Base-by-base conservation (phyloP, 1,140 invertebrate genomes). In the Drosophila nebulosa region DNA sequence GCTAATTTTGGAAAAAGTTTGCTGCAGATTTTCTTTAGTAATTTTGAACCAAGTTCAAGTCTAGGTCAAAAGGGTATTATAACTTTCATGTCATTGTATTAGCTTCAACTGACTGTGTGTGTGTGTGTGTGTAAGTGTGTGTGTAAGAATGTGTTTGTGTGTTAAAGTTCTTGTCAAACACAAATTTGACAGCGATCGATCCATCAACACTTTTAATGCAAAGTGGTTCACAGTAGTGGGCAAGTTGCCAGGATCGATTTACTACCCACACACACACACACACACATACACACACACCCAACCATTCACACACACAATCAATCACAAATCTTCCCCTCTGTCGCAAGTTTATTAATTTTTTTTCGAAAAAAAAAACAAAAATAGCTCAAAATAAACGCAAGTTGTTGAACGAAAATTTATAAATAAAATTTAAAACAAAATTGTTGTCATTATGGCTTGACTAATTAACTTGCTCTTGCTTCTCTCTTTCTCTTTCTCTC, bases 361-460 rank as follows among this genome's bases (percentile, higher is more conserved):
- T 30, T 30, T n/a, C n/a, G n/a, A n/a, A n/a, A n/a, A 61, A 59
- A 72, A 78, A 71, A 22, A 55, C 35, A 57, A 59, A 46, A 62
- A 53, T 68, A 84, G 79, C 85, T 79, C 74, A 74, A 86, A 85
- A 78, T 80, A 77, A 77, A 73, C 74, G 63, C 72, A 68, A 46
- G 10, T 16, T 46, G 74, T 85, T 86, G 78, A 86, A 78, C 80
- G 73, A 85, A 86, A 21, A 46, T 9, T 46, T 46, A 46, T 21
- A 46, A 46, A 46, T 46, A 70, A 79, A 62, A 76, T 66, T 64
- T 46, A 68, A 79, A 85, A 80, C 78, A 80, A 78, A 86, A 53
- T 80, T 78, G 79, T 62, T 69, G 61, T 26, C 42, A 27, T 62
- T 51, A 21, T 61, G 50, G 46, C 42, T 65, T 62, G 24, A 42